phyloP scores from a whole-genome alignment of 2,113 vertebrate genomes.

The Anhinga anhinga region DNA sequence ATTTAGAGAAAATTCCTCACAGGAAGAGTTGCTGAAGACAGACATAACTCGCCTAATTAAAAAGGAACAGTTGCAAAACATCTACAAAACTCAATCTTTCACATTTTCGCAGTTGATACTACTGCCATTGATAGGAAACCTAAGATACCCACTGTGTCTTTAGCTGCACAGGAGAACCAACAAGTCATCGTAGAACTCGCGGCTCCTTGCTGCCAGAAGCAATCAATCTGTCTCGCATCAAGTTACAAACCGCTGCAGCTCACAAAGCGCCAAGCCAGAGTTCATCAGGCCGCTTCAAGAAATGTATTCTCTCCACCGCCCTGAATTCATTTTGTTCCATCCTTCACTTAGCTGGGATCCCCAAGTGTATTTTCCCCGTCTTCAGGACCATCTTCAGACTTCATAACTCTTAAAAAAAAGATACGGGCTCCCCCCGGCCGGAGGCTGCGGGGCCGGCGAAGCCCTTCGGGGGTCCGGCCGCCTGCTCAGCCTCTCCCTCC shows the following conservation, averaged over 20 bases:
- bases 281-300: neutral
- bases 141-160: constrained; percentile 85
- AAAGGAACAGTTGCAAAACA: neutral
- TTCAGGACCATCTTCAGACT: constrained; percentile 72
- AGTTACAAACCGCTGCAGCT: neutral
- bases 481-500: neutral
- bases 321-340: neutral
- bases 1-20: rapidly evolving
- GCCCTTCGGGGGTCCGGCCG: neutral
- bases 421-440: neutral
- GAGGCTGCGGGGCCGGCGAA: constrained; percentile 72
- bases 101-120: rapidly evolving
- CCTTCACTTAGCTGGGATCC: constrained; percentile 48
- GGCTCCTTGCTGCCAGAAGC: constrained; percentile 19
- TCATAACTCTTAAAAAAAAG: constrained; percentile 19
- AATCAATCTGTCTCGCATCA: neutral
- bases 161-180: constrained; percentile 89
- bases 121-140: rapidly evolving
- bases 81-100: neutral
- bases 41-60: neutral
- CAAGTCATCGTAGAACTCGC: constrained; percentile 83
- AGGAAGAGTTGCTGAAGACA: neutral
- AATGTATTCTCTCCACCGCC: neutral
- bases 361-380: constrained; percentile 34
- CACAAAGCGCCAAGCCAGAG: neutral